Conservation (phyloP, 2,797 vertebrate species). For the Tympanoctomys barrerae region DNA sequence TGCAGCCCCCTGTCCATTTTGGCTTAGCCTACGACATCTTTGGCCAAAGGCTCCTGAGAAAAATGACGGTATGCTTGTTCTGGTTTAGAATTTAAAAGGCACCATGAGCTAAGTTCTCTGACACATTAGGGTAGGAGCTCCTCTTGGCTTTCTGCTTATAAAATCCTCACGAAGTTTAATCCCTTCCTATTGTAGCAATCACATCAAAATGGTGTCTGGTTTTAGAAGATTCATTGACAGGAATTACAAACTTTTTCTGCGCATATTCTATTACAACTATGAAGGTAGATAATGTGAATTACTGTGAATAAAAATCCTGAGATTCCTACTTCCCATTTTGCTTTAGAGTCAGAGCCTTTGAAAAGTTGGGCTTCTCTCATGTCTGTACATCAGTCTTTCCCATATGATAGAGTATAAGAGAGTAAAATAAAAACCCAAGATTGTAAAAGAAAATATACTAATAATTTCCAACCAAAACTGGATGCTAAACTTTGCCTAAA, state of each 20-base stretch:
- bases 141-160: neutral
- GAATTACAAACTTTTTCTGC: neutral
- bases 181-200: neutral
- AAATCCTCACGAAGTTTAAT: neutral
- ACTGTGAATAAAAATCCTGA: conserved; percentile 2
- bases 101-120: neutral
- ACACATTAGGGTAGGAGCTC: neutral
- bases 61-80: neutral
- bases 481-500: neutral
- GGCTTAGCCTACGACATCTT: neutral
- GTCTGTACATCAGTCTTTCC: neutral
- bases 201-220: neutral
- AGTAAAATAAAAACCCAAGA: neutral
- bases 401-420: neutral
- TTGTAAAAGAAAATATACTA: conserved; percentile 33
- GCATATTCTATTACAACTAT: neutral
- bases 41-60: neutral
- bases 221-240: conserved; percentile 27
- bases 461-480: neutral
- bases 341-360: neutral
- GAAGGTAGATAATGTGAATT: neutral
- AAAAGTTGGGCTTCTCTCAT: neutral
- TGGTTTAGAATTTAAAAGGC: neutral
- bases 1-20: neutral
- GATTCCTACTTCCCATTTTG: neutral